Evolutionary conservation across 2,113 vertebrate genomes (phyloP), one percentile per base, ranked within the genome.

Genomic region (Lampris megalopsis): DNA sequence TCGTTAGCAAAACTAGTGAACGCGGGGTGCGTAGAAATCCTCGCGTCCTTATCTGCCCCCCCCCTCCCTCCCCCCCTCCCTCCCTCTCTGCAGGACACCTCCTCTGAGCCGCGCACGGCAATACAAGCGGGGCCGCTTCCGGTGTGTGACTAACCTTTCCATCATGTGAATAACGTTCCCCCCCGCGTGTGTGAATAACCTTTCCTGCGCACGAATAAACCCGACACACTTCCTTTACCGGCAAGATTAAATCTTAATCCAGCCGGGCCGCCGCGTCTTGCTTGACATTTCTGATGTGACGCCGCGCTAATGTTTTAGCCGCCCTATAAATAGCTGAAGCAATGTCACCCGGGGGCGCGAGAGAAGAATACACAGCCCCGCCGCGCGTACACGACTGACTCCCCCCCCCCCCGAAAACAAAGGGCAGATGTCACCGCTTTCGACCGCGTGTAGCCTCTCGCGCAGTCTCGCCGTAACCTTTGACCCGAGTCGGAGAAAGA

Each of bases 261-360:
- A 71, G 75, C 41, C 13, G 82, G 76, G 71, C 66, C 71, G 38
- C 87, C 63, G 68, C 87, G 83, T 74, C 64, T 74, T 81, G 71
- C 69, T 82, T 86, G 88, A 85, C 83, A 88, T 87, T 80, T 88
- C 81, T 83, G 69, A 83, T 78, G 35, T 10, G 73, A 85, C 73
- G 75, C 6, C 57, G 80, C 82, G 79, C 81, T 89, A 86, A 90
- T 87, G 86, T 83, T 75, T 81, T 80, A 76, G 61, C 74, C 72
- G 77, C 13, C 53, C 89, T 88, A 86, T 89, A 92, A 93, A 92
- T 94, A 93, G 91, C 83, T 60, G 13, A 77, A 74, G 75, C 76
- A 81, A 78, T 52, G 54, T 41, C 59, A 24, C 42, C 24, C 24
- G 24, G 24, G 6, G 24, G 41, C 74, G 48, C 66, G 64, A 75